Percentiles rank a stretch among this genome's conserved stretches.
These are phyloP conservation scores for Cosmia pyralina DNA, from an alignment of 2,888 invertebrate genomes.

Conservation along the genomic window DNA sequence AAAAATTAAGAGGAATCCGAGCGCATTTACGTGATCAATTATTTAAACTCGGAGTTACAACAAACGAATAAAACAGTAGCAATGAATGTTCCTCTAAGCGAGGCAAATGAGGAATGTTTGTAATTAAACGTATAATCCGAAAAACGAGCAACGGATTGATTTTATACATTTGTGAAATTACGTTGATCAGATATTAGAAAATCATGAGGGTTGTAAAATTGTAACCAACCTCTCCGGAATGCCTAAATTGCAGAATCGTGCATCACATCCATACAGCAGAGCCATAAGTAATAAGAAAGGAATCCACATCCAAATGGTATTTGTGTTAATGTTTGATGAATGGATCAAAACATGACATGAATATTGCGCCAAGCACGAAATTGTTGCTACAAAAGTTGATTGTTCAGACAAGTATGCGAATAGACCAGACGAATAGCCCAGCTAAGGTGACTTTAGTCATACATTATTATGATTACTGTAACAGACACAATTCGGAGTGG, in stretches of 20 bases:
- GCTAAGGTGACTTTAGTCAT: conserved; percentile 52
- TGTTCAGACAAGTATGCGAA: conserved; percentile 48
- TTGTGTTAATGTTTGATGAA: conserved; percentile 49
- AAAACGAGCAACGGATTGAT: conserved; percentile 21
- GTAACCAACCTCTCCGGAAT: not conserved
- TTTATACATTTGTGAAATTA: conserved; percentile 6
- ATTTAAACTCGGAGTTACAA: conserved; percentile 48
- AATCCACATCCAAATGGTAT: conserved; percentile 39
- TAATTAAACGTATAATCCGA: conserved; percentile 35
- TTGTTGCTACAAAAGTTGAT: conserved; percentile 38
- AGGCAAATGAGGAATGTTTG: conserved; percentile 19
- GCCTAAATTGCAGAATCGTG: not conserved
- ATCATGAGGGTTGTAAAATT: not conserved
- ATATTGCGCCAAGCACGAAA: conserved; percentile 29
- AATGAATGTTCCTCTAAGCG: conserved; percentile 16
- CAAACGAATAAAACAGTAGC: conserved; percentile 35
- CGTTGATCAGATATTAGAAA: not conserved
- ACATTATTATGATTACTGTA: conserved; percentile 63
- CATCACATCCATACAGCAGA: conserved; percentile 9
- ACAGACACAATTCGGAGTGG: conserved; percentile 70
- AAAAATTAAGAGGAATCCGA: conserved; percentile 63
- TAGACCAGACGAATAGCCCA: conserved; percentile 44
- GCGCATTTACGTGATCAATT: conserved; percentile 53
- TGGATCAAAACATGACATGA: conserved; percentile 28
- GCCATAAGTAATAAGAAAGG: conserved; percentile 29